Evolutionary conservation across 1,140 invertebrate genomes (phyloP), one percentile per base, ranked within the genome.

Genomic region (Colletes latitarsis): DNA sequence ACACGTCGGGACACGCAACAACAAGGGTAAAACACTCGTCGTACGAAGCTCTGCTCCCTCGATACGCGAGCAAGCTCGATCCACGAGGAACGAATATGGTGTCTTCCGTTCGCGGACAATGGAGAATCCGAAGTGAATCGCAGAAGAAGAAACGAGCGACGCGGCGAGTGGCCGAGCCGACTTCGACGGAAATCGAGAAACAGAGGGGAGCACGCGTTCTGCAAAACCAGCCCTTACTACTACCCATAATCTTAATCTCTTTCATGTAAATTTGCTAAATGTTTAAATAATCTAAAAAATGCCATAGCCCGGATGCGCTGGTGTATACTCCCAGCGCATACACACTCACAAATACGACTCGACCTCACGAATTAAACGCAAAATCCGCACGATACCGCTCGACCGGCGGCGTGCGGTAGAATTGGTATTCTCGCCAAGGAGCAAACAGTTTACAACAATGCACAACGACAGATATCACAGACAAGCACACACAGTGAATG

Each of bases 181-280:
- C 43, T 9, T 43, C 43, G 43, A 5, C 43, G 5, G 43, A 43
- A 5, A 43, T 9, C 43, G 8, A 12, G 49, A 49, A 12, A 12
- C 49, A 49, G 49, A 49, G 62, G 55, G 49, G 53, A 64, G 73
- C 73, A 52, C 83, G 78, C 71, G 14, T 49, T 63, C 84, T 89
- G 90, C 90, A 87, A 91, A 88, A 88, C 87, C 82, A 80, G 82
- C 85, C 88, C 89, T 85, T 60, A 67, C 64, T 67, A 67, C 64
- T 67, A 91, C 85, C 88, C 91, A 92, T 93, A 93, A 93, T 93
- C 91, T 93, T 93, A 93, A 93, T 93, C 92, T 93, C 90, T 90
- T 93, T 93, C 93, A 93, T 93, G 92, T 93, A 93, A 93, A 93
- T 93, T 92, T 92, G 92, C 92, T 93, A 93, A 93, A 93, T 93